Evolutionary conservation across 2,888 invertebrate genomes (phyloP).

Genomic region (Geophilus truncorum): DNA sequence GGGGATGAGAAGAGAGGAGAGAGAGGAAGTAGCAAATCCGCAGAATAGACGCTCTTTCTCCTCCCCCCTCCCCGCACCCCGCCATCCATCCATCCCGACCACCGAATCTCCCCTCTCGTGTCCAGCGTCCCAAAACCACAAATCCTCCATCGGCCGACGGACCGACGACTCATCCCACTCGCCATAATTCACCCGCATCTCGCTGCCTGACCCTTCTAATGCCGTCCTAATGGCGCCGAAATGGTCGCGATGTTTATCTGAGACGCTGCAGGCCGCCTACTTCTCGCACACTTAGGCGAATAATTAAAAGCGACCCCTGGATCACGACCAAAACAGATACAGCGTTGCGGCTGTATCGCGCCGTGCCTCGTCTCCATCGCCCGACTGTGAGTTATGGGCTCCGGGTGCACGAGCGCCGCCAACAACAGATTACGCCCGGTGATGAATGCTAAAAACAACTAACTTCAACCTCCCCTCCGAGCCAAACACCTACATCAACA

Average conservation of each 20-base stretch:
- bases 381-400: neutral
- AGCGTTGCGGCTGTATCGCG: neutral
- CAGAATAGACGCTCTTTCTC: neutral
- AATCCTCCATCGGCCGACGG: constrained; percentile 13
- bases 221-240: constrained; percentile 22
- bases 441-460: constrained; percentile 13
- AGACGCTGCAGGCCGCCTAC: constrained; percentile 9
- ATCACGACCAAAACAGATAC: constrained; percentile 24
- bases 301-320: constrained; percentile 23
- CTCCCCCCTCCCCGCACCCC: neutral
- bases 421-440: neutral
- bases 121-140: constrained; percentile 11
- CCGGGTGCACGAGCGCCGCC: neutral
- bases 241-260: constrained; percentile 25
- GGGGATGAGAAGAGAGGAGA: too few species aligned
- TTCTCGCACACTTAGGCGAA: neutral
- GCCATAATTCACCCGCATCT: constrained; percentile 27
- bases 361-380: neutral
- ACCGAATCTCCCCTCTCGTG: neutral
- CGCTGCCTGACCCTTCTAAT: neutral
- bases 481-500: constrained; percentile 15
- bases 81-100: neutral
- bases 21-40: neutral
- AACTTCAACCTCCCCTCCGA: neutral
- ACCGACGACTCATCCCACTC: constrained; percentile 25